These are phyloP conservation scores for Chionomys nivalis DNA, from an alignment of 2,113 vertebrate genomes.

Conservation along the genomic window DNA sequence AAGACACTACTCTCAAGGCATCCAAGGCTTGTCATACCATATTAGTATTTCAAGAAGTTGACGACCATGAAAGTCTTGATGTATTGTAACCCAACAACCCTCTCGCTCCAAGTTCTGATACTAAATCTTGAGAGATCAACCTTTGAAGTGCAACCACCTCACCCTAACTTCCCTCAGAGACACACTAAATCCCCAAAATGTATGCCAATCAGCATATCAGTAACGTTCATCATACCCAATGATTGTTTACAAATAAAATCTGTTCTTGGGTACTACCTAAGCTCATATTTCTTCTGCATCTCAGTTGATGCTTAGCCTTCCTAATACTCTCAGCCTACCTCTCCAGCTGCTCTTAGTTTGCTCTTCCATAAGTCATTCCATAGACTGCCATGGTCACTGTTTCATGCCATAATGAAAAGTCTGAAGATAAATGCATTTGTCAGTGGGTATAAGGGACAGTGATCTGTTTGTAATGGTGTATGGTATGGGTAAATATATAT, in stretches of 20 bases:
- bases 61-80: not conserved
- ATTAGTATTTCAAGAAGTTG: not conserved
- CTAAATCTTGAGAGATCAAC: conserved; percentile 35
- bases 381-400: not conserved
- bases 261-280: not conserved
- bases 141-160: not conserved
- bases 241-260: not conserved
- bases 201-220: not conserved
- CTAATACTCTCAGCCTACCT: not conserved
- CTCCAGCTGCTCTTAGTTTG: not conserved
- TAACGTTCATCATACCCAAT: not conserved
- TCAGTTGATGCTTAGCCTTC: not conserved
- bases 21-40: not conserved
- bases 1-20: not conserved
- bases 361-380: not conserved
- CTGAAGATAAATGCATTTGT: not conserved
- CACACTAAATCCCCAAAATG: not conserved
- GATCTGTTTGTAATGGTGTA: not conserved
- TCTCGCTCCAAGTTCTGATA: not conserved
- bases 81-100: not conserved
- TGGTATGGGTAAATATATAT: not conserved
- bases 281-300: not conserved
- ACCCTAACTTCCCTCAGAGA: not conserved
- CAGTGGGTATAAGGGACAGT: not conserved
- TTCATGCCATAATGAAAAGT: not conserved